Conservation (phyloP, 2,888 invertebrate species). For the Carabus problematicus region DNA sequence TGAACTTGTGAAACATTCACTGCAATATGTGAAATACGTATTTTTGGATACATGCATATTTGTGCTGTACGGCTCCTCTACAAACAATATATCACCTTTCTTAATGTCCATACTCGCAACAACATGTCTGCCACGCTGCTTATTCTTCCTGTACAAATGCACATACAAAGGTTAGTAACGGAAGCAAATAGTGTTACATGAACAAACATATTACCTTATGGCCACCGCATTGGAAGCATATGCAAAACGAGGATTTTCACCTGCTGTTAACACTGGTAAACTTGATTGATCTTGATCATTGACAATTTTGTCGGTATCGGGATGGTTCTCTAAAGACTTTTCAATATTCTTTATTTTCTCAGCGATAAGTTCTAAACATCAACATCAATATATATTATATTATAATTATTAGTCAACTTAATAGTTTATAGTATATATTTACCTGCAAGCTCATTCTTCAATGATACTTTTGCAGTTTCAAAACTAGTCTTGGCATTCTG, state of each 20-base stretch:
- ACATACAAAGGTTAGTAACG: background rate
- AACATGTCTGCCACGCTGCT: background rate
- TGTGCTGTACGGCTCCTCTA: background rate
- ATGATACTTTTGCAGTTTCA: background rate
- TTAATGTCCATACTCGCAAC: background rate
- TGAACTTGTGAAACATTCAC: background rate
- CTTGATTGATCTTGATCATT: too few relatives aligned
- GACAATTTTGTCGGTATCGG: background rate
- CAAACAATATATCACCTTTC: background rate
- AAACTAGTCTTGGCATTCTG: conserved; percentile 1
- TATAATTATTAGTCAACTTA: too few relatives aligned
- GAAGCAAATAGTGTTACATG: too few relatives aligned
- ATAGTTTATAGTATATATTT: too few relatives aligned
- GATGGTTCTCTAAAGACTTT: background rate
- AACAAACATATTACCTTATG: too few relatives aligned
- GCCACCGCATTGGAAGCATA: background rate
- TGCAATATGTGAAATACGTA: background rate
- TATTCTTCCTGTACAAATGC: background rate
- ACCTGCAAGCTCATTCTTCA: background rate
- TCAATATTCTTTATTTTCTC: background rate
- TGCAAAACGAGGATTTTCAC: background rate
- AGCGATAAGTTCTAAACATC: background rate
- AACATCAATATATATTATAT: background rate
- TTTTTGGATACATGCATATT: too few relatives aligned
- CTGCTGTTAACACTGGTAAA: too few relatives aligned